Base-by-base conservation (phyloP, 1,140 invertebrate species). In the Zaprionus tsacasi region DNA sequence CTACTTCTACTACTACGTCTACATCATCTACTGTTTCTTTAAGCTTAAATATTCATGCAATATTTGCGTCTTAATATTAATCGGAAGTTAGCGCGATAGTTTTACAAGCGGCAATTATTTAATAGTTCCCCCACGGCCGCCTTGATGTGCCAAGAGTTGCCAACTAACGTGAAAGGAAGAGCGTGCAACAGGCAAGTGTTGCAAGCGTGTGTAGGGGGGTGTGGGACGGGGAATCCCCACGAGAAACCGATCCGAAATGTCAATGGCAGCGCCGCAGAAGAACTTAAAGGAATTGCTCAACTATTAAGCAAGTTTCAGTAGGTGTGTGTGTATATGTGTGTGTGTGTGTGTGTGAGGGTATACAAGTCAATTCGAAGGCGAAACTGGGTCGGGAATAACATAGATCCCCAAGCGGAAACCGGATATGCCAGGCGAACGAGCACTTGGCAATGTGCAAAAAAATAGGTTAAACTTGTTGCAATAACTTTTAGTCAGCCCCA, bases 391-490 rank as follows among this genome's bases (percentile, higher is more conserved):
- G 43, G 30, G 25, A 57, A 64, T 55, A 35, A 1, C 27, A 30
- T 7, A 70, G 67, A 70, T 71, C 67, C 67, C 68, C 68, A 71
- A 56, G 68, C 69, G 69, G 74, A 76, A 76, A 67, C 69, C 61
- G 72, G 72, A 70, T 70, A 75, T 69, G 57, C 17, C 50, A 57
- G 45, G 35, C 72, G 40, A 64, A 25, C 25, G 21, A 64, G 61
- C 60, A 74, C 58, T 70, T 61, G 58, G 56, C 66, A 68, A 38
- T 45, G 50, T 27, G 25, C 38, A 64, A 73, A 36, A 74, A 74
- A 70, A 67, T 69, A 80, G 80, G 83, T 78, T 87, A 70, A 88
- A 87, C 77, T 87, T 87, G 80, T 87, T 88, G 83, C 83, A 80
- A 60, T 65, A 88, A 83, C 77, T 87, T 87, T 83, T 54, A 54